A percentile compares a stretch with the other conserved stretches of the same genome.
These are phyloP conservation scores for Diaphora mendica DNA, from an alignment of 2,888 invertebrate genomes.

Conservation along the genomic window DNA sequence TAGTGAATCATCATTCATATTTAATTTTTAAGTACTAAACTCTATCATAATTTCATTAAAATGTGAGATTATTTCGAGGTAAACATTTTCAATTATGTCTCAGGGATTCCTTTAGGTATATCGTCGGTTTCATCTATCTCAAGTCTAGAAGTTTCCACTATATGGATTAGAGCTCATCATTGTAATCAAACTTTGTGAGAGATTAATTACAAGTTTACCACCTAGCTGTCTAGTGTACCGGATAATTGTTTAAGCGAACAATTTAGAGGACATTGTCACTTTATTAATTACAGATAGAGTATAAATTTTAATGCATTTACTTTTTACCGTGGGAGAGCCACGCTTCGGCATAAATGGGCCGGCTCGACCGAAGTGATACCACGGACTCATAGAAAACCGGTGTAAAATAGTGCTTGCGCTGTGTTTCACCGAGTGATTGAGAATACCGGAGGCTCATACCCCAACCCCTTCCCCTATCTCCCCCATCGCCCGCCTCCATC, in stretches of 20 bases:
- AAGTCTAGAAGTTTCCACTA: neutral
- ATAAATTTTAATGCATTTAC: neutral
- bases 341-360: too few relatives aligned
- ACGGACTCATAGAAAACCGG: too few relatives aligned
- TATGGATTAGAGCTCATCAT: constrained; percentile 11
- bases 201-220: constrained; percentile 21
- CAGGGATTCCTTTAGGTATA: neutral
- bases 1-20: too few relatives aligned
- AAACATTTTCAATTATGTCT: neutral
- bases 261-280: neutral
- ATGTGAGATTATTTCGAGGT: neutral
- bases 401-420: too few relatives aligned
- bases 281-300: neutral
- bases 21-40: too few relatives aligned
- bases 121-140: neutral
- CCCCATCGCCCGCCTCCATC: too few relatives aligned
- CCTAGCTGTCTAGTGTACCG: constrained; percentile 9
- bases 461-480: too few relatives aligned
- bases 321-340: too few relatives aligned
- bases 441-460: too few relatives aligned
- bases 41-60: neutral
- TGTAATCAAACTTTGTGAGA: constrained; percentile 16
- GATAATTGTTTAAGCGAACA: constrained; percentile 6
- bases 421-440: too few relatives aligned
- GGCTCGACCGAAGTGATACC: too few relatives aligned